Percentiles rank a stretch among this genome's conserved stretches.
Conservation (phyloP, 2,888 invertebrate species). For the Metalampra italica region DNA sequence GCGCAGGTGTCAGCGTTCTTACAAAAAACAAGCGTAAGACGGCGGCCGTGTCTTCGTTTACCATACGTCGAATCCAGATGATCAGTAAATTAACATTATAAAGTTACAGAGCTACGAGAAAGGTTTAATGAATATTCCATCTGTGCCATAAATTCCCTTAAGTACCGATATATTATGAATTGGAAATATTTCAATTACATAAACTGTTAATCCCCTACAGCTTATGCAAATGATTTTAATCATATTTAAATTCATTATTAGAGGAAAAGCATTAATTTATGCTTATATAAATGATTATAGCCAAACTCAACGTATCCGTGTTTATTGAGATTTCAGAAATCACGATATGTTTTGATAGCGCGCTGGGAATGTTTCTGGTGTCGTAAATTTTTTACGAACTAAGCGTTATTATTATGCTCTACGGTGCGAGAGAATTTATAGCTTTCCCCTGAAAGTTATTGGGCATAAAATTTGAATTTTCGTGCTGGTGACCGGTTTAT, state of each 20-base stretch:
- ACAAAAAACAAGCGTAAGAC: conserved; percentile 72
- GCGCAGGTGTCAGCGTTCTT: conserved; percentile 66
- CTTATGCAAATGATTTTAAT: conserved; percentile 20
- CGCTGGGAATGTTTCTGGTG: conserved; percentile 43
- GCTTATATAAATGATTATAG: conserved; percentile 1
- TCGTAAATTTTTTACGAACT: conserved; percentile 63
- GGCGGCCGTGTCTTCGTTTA: conserved; percentile 59
- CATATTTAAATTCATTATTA: conserved; percentile 2
- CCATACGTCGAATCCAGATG: conserved; percentile 45
- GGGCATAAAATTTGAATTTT: conserved; percentile 28
- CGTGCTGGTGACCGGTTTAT: conserved; percentile 7
- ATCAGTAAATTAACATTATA: conserved; percentile 52
- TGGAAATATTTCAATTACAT: conserved; percentile 4
- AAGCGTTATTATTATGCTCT: conserved; percentile 52
- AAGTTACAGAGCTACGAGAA: no score
- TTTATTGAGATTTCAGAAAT: conserved; percentile 39
- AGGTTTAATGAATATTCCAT: neutral
- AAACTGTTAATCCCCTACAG: conserved; percentile 11
- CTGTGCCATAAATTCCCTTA: neutral
- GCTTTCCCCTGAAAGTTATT: conserved; percentile 49
- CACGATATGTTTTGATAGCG: conserved; percentile 41
- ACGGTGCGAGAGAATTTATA: conserved; percentile 53
- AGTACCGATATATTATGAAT: neutral
- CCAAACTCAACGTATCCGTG: neutral
- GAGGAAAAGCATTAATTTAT: conserved; percentile 8